Base-by-base conservation (phyloP, 2,113 vertebrate species). In the Paraplagusia blochii region DNA sequence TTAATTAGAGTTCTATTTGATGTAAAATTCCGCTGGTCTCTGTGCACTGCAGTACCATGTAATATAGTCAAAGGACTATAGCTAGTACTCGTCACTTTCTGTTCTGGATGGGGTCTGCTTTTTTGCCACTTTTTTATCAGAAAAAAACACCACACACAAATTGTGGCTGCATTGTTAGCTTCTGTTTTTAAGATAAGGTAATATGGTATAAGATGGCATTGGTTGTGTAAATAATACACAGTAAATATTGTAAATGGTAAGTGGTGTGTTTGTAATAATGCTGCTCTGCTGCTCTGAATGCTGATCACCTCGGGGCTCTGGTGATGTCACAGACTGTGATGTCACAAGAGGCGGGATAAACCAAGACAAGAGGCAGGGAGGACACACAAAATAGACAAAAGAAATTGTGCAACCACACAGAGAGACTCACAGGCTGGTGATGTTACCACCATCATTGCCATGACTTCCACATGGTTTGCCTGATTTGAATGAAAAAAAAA, bases 241-340 rank as follows among this genome's bases (percentile, higher is more conserved):
- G 29, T 58, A 49, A 9, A 49, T 49, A 33, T 48, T 36, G 11
- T 39, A 39, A 10, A 29, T 47, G 19, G 43, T 46, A 29, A 56
- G 43, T 43, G 58, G 62, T 34, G 61, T 63, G 72, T 63, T 54
- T 76, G 73, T 52, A 73, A 53, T 55, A 52, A 70, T 75, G 69
- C 74, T 85, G 77, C 78, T 74, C 57, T 63, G 78, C 74, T 11
- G 42, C 76, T 70, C 54, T 84, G 86, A 85, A 86, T 86, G 79
- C 86, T 86, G 76, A 87, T 82, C 79, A 85, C 77, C 72, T 80
- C 70, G 52, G 53, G 64, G 76, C 73, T 66, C 58, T 67, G 65
- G 66, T 87, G 85, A 87, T 88, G 87, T 88, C 87, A 87, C 79
- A 84, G 53, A 45, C 66, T 47, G 67, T 88, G 85, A 87, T 82